Evolutionary conservation across 2,797 vertebrate species (phyloP).

Genomic region (Sciurus vulgaris): DNA sequence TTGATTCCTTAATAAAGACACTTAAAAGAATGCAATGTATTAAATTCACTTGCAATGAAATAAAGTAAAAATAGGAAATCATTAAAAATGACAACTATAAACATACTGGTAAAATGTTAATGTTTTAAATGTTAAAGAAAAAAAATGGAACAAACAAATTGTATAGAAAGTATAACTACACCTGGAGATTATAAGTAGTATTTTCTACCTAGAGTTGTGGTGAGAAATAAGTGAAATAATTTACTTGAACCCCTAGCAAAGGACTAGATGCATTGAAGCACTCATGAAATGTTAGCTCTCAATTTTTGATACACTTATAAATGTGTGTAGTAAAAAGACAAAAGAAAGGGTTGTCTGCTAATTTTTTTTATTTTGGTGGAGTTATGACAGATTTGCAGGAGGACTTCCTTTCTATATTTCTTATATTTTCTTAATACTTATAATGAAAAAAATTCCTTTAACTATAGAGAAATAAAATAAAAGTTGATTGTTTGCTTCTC

Average conservation of each 20-base stretch:
- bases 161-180: neutral
- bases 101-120: neutral
- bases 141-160: neutral
- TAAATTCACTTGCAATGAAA: slow-evolving; percentile 2
- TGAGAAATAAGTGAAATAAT: neutral
- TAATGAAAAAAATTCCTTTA: neutral
- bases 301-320: neutral
- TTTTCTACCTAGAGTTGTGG: neutral
- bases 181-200: neutral
- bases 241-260: neutral
- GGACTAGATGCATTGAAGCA: neutral
- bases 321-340: neutral
- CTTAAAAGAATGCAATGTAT: neutral
- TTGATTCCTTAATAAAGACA: neutral
- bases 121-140: slow-evolving; percentile 9
- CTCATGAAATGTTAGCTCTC: neutral
- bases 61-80: neutral
- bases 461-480: neutral
- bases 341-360: neutral
- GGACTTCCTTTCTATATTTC: neutral
- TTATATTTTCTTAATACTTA: neutral
- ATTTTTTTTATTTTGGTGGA: slow-evolving; percentile 22
- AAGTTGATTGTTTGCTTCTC: neutral
- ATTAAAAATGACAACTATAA: slow-evolving; percentile 6
- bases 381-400: neutral